Evolutionary conservation across 1,140 invertebrate species (phyloP).

Genomic region (Holcopasites calliopsidis): DNA sequence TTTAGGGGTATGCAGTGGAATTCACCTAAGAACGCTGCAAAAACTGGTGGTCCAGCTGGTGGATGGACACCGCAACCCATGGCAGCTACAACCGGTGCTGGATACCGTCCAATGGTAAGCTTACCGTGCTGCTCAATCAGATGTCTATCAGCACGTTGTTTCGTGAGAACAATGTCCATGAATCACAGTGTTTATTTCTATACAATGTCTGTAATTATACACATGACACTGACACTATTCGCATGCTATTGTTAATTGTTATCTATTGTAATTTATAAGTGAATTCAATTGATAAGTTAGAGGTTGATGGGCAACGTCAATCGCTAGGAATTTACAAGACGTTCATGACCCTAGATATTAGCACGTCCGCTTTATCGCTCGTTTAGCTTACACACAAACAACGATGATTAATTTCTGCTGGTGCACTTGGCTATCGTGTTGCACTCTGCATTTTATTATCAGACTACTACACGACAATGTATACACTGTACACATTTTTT

Average conservation of each 20-base stretch:
- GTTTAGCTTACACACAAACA: background rate
- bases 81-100: conserved; percentile 90
- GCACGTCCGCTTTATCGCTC: conserved; percentile 24
- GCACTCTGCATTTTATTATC: background rate
- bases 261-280: background rate
- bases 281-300: too few species aligned
- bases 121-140: background rate
- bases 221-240: background rate
- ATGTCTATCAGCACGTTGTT: conserved; percentile 46
- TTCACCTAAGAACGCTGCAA: conserved; percentile 90
- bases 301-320: too few species aligned
- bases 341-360: background rate
- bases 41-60: conserved; percentile 84
- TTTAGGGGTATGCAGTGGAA: conserved; percentile 90
- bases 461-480: too few species aligned
- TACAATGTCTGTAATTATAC: too few species aligned
- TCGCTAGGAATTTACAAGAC: background rate
- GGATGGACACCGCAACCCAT: conserved; percentile 91
- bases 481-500: too few species aligned
- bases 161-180: conserved; percentile 4
- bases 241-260: conserved; percentile 17
- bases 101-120: conserved; percentile 91
- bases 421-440: background rate
- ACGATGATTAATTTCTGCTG: too few species aligned
- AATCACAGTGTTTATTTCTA: too few species aligned